phyloP scores from a whole-genome alignment of 2,888 invertebrate genomes.

The Andrena flavipes region DNA sequence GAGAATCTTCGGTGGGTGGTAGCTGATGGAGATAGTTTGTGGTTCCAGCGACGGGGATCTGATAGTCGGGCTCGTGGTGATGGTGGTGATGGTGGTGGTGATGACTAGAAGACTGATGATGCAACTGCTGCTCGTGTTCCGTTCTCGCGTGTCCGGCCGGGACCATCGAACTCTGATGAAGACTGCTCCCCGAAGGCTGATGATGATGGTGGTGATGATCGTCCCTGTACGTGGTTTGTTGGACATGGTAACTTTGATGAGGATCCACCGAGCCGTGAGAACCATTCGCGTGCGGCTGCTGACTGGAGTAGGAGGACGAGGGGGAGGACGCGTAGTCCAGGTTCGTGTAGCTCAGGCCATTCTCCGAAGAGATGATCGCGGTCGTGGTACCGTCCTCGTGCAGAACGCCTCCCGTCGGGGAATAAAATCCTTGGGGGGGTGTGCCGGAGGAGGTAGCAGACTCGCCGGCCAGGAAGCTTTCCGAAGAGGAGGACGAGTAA shows the following conservation, averaged over 20 bases:
- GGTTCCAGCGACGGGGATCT: constrained; percentile 83
- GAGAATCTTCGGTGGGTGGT: constrained; percentile 68
- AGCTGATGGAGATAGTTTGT: constrained; percentile 80
- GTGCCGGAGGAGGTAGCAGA: constrained; percentile 77
- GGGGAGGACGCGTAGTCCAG: constrained; percentile 89
- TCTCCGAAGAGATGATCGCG: constrained; percentile 93
- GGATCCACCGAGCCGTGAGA: constrained; percentile 73
- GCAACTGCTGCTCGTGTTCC: constrained; percentile 78
- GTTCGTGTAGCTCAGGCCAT: constrained; percentile 95
- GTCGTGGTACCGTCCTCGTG: constrained; percentile 85
- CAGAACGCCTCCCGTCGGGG: constrained; percentile 81
- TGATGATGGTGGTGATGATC: constrained; percentile 85
- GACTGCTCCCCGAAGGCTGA: constrained; percentile 67
- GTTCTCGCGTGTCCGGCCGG: constrained; percentile 71
- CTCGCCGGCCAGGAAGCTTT: constrained; percentile 79
- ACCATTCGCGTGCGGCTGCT: constrained; percentile 65
- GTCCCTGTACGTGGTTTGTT: constrained; percentile 78
- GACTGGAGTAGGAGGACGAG: constrained; percentile 66
- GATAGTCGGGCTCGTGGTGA: constrained; percentile 86
- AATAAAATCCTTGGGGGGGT: constrained; percentile 80
- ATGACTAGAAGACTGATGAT: constrained; percentile 81
- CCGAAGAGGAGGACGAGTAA: constrained; percentile 83
- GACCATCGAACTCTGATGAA: constrained; percentile 71
- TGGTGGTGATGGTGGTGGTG: constrained; percentile 86
- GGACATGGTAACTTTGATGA: constrained; percentile 86